Evolutionary conservation across 2,113 vertebrate species (phyloP).

Genomic region (Dolichotis patagonum): DNA sequence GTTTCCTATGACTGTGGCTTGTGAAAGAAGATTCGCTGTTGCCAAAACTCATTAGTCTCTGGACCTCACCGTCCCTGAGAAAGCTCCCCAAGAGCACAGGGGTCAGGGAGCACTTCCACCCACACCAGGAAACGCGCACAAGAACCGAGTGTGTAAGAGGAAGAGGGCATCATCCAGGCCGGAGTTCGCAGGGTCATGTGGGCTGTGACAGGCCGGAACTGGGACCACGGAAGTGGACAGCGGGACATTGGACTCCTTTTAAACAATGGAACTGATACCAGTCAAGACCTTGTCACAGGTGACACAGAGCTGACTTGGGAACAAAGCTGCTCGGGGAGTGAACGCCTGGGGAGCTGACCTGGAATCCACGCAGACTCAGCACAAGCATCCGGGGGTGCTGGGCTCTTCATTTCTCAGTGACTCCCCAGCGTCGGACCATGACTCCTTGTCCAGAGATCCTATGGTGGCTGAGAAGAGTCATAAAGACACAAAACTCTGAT

Average conservation of each 20-base stretch:
- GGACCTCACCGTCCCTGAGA: not conserved
- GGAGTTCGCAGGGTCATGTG: fast-evolving
- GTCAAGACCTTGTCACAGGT: not conserved
- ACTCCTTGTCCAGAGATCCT: not conserved
- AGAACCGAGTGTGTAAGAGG: not conserved
- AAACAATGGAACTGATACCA: not conserved
- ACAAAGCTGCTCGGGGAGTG: fast-evolving
- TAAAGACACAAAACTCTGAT: not conserved
- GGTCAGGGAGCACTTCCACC: not conserved
- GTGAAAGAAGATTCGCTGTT: not conserved
- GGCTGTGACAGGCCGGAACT: not conserved
- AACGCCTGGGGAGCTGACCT: not conserved
- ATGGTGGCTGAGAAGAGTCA: not conserved
- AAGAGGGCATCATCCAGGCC: not conserved
- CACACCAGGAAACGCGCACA: not conserved
- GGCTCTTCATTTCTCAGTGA: not conserved
- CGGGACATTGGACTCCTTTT: not conserved
- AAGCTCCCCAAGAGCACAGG: not conserved
- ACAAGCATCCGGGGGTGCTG: not conserved
- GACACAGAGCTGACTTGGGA: not conserved
- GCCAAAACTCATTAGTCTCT: not conserved
- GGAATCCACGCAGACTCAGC: not conserved
- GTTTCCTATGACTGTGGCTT: not conserved
- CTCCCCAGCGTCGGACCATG: not conserved
- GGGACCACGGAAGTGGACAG: not conserved